Evolutionary conservation across 2,113 vertebrate genomes (phyloP).

Genomic region (Chaetodon auriga): DNA sequence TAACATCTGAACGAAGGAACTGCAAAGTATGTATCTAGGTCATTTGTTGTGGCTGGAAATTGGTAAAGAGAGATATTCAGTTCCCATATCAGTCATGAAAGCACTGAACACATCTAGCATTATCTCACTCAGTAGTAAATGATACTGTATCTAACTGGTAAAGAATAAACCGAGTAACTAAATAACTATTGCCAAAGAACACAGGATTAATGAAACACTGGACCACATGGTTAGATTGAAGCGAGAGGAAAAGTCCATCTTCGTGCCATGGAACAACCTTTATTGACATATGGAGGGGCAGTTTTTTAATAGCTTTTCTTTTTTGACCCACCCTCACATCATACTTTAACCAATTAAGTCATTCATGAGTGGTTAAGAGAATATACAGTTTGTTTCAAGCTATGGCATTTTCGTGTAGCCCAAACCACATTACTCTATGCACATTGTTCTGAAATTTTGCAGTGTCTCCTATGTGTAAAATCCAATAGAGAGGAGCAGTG

Average conservation of each 20-base stretch:
- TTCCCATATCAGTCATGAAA: neutral
- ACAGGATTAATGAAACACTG: constrained; percentile 43
- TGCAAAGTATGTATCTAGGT: neutral
- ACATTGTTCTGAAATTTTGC: neutral
- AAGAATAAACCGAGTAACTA: constrained; percentile 46
- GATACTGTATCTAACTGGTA: constrained; percentile 8
- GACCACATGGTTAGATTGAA: constrained; percentile 4
- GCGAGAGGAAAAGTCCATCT: constrained; percentile 1
- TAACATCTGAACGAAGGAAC: neutral
- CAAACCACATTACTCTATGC: neutral
- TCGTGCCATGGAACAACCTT: neutral
- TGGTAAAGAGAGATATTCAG: neutral
- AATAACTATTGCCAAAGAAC: constrained; percentile 53
- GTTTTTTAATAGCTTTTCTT: neutral
- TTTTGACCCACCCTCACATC: neutral
- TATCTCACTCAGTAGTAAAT: constrained; percentile 17
- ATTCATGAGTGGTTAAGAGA: neutral
- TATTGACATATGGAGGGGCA: constrained; percentile 19
- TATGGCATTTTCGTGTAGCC: neutral
- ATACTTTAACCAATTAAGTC: constrained; percentile 9
- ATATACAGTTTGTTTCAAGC: neutral
- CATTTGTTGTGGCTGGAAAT: neutral
- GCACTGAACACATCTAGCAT: constrained; percentile 9
- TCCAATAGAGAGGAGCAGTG: neutral
- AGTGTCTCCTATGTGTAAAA: neutral